These are phyloP conservation scores for Drosophila borborema DNA, from an alignment of 2,888 invertebrate species.

Conservation along the genomic window DNA sequence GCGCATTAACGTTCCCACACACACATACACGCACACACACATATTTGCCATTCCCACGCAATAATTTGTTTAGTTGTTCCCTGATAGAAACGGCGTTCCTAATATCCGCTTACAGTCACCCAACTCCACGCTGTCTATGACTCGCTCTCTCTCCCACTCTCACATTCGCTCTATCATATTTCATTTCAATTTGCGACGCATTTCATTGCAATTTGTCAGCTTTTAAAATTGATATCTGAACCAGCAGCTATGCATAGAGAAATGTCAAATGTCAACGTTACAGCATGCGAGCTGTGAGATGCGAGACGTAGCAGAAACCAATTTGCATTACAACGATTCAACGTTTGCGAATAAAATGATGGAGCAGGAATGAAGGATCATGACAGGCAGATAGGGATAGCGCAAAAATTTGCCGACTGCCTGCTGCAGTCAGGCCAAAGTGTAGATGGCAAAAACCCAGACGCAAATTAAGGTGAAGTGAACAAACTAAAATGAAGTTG, in stretches of 20 bases:
- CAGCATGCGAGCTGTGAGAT: slow-evolving; percentile 44
- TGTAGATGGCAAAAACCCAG: slow-evolving; percentile 8
- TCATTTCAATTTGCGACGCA: slow-evolving; percentile 48
- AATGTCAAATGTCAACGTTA: slow-evolving; percentile 57
- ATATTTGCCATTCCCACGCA: slow-evolving; percentile 24
- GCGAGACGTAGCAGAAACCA: slow-evolving; percentile 42
- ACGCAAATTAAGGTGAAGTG: slow-evolving; percentile 27
- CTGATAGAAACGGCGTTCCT: slow-evolving; percentile 26
- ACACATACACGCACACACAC: neutral
- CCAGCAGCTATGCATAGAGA: slow-evolving; percentile 33
- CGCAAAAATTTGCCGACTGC: neutral
- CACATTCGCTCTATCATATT: neutral
- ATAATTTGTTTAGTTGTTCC: slow-evolving; percentile 44
- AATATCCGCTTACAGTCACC: neutral
- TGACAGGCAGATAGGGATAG: neutral
- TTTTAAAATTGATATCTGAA: slow-evolving; percentile 62
- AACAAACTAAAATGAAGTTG: slow-evolving; percentile 26
- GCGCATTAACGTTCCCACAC: slow-evolving; percentile 27
- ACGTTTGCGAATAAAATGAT: slow-evolving; percentile 2
- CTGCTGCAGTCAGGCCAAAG: slow-evolving; percentile 3
- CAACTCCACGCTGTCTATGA: no score
- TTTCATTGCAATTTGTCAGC: slow-evolving; percentile 60
- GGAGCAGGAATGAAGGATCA: neutral
- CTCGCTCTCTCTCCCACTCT: neutral
- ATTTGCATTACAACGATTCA: slow-evolving; percentile 50